phyloP scores from a whole-genome alignment of 2,797 vertebrate species.

The Ataeniobius toweri region DNA sequence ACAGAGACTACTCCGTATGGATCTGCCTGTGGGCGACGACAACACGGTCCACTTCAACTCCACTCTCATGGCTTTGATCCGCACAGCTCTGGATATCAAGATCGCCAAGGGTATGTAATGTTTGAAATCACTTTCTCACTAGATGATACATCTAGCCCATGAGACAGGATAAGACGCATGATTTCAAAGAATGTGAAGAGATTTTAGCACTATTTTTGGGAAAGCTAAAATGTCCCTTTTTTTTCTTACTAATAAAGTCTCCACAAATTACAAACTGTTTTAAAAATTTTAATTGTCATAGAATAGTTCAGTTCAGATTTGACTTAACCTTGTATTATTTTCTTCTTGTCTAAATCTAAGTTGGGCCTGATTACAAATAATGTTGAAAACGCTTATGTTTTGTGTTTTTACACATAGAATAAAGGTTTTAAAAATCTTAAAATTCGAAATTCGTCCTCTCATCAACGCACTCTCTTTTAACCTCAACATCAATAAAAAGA shows the following conservation, averaged over 20 bases:
- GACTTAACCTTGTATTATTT: background rate
- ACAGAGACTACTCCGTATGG: slow-evolving; percentile 94
- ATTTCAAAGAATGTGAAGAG: background rate
- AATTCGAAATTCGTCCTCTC: background rate
- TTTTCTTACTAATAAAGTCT: background rate
- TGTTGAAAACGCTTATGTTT: background rate
- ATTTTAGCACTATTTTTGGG: background rate
- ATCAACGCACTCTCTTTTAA: too few relatives aligned
- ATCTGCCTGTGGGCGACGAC: slow-evolving; percentile 93
- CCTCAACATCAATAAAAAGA: background rate
- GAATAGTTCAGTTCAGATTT: background rate
- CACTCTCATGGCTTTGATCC: slow-evolving; percentile 95
- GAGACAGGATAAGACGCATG: background rate
- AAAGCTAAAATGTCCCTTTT: background rate
- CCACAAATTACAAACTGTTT: background rate
- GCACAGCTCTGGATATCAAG: slow-evolving; percentile 95
- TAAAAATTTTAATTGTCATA: background rate
- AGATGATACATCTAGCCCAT: background rate
- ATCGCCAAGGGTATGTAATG: slow-evolving; percentile 90
- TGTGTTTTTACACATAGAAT: background rate
- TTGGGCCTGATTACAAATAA: too few relatives aligned
- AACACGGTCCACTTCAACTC: slow-evolving; percentile 97
- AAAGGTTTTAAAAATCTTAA: background rate
- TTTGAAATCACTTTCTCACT: slow-evolving; percentile 52
- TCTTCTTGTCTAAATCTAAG: background rate